Evolutionary conservation across 2,888 invertebrate genomes (phyloP), one percentile per base, ranked within the genome.

Genomic region (Notodonta ziczac): DNA sequence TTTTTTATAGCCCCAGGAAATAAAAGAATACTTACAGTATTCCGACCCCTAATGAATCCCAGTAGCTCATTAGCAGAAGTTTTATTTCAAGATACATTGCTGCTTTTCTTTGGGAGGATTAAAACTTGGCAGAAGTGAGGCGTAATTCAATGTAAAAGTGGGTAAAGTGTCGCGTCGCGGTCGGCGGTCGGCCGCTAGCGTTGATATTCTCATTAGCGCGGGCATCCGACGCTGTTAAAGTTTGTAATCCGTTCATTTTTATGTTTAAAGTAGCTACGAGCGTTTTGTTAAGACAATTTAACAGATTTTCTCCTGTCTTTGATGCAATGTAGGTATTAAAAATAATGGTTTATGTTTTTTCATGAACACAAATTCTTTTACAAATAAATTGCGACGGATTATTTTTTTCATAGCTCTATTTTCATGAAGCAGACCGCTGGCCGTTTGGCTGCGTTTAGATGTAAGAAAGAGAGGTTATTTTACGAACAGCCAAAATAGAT

Each of bases 191-290:
- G 4, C 52, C 16, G 55, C 9, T 24, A n/a, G 14, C 51, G 14
- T 44, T 63, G 67, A 63, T 65, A 59, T 61, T 66, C 74, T 77
- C 77, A 76, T 79, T 76, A 77, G 64, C 66, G 65, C 42, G 53
- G 70, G 67, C 59, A 66, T 61, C 68, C 61, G 61, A 12, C 50
- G 48, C 57, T 48, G 53, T 61, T 54, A 44, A 59, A 69, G 56
- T 74, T 76, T 67, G 60, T 61, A 65, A 73, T 63, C 66, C 65
- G 73, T 71, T 69, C 65, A 60, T 71, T 75, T 69, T 69, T 58
- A 66, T 65, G 55, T 55, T 35, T 62, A 61, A 63, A 68, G 62
- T 66, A 76, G 70, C 72, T 73, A 73, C 70, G 66, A 63, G 57
- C 46, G 44, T 57, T 59, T 57, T 58, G 63, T 64, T 39, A 59